phyloP scores from a whole-genome alignment of 2,888 invertebrate species.

The Phymatocera aterrima region DNA sequence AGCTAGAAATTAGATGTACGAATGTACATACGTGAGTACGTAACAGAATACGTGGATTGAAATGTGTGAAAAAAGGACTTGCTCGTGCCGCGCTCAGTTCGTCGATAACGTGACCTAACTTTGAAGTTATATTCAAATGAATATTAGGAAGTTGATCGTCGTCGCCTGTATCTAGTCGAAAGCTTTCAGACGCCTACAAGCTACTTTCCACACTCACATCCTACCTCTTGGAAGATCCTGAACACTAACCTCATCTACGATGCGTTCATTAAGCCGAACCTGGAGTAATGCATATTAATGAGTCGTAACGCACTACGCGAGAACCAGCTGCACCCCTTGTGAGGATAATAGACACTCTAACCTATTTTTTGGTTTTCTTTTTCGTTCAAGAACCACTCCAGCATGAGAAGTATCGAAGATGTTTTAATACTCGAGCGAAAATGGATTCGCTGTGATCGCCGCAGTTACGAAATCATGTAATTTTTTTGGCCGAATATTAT shows the following conservation, averaged over 20 bases:
- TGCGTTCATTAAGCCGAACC: constrained; percentile 17
- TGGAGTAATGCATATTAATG: constrained; percentile 40
- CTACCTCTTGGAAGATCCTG: neutral
- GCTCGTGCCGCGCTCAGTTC: too few species aligned
- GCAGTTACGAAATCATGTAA: too few species aligned
- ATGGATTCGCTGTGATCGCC: too few species aligned
- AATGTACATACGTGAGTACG: too few species aligned
- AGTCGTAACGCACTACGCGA: neutral
- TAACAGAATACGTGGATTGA: too few species aligned
- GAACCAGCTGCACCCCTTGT: neutral
- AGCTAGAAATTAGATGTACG: neutral
- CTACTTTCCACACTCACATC: too few species aligned
- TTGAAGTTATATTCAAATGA: neutral
- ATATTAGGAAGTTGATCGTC: neutral
- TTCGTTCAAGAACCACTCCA: too few species aligned
- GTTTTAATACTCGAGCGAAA: neutral
- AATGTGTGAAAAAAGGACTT: too few species aligned
- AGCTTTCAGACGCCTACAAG: neutral
- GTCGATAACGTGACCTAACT: neutral
- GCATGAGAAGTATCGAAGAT: too few species aligned
- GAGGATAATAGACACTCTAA: neutral
- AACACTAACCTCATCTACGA: neutral
- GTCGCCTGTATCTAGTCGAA: neutral
- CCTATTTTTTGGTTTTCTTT: too few species aligned
- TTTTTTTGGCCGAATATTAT: neutral